Base-by-base conservation (phyloP, 2,797 vertebrate genomes). In the Hafferia zeledoni region DNA sequence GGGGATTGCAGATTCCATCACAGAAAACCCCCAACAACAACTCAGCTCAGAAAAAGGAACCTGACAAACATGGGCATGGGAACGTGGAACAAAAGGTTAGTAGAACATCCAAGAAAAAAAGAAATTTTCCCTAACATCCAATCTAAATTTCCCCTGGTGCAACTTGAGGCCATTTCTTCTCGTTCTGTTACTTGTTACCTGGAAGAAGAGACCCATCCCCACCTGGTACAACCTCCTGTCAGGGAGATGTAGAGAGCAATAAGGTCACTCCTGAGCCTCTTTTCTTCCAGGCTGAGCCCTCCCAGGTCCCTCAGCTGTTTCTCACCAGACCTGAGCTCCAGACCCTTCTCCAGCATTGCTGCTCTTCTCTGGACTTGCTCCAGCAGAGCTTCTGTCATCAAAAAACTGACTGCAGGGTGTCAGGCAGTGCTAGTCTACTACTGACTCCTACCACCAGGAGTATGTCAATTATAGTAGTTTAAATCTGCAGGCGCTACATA, bases 401-500 rank as follows among this genome's bases (percentile, higher is more conserved):
- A 60, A 80, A 28, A 83, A 22, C 9, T 7, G 46, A 44, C 47
- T 44, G 31, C 50, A 69, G 74, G 50, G 39, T 56, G 41, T 16
- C 31, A 79, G 47, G 59, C 44, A 63, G 59, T 25, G 39, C 55
- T 55, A 17, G n/a, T 16, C 31, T 72, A 23, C 35, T 47, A 13
- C 52, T 65, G 55, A 71, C 31, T 52, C 50, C 64, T 31, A 19
- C 41, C 17, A 53, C 14, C 8, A 60, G 31, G 20, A 37, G 5
- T 10, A 47, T 0, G 2, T 11, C 31, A 68, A 27, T 78, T 13
- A 13, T 0, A 3, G 25, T 8, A 10, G 33, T 17, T 47, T 71
- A 59, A 84, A 35, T 19, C 28, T 87, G 65, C 41, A 86, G 41
- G 35, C 52, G n/a, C 37, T 69, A 56, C 5, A 7, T 7, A 47